Evolutionary conservation across 2,113 vertebrate genomes (phyloP), one percentile per base, ranked within the genome.

Genomic region (Neogobius melanostomus): DNA sequence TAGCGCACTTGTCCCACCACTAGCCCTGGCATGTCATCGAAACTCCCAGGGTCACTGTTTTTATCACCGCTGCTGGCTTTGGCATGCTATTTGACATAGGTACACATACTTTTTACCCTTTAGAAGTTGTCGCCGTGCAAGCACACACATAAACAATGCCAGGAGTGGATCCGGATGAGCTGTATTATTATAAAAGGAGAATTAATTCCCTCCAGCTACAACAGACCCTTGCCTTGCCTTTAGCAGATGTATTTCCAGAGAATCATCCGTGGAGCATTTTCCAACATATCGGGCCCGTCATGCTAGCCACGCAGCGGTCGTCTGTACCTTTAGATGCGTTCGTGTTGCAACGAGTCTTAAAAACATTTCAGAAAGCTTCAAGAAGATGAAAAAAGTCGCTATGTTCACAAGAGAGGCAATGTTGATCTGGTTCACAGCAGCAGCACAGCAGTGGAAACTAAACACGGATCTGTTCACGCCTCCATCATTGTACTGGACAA

Each of bases 171-270:
- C 10, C 8, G 48, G 16, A 46, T 48, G 62, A 47, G 62, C 16
- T 17, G 62, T 64, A 12, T 64, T 64, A 46, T 28, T 61, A 15
- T 44, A 10, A 9, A 11, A 47, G 28, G 60, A 11, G 2, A 44
- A 14, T 54, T n/a, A 49, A 65, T 60, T 21, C 14, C 42, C 8
- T 50, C 7, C 11, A 12, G 45, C 42, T 14, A 16, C 48, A 9
- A 46, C 7, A 9, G 10, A 62, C 14, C 21, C 21, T n/a, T n/a
- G n/a, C 68, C 46, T 8, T 71, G 84, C 68, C 69, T 57, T 52
- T 49, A 71, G 70, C 28, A 9, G 53, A 79, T 76, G 84, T 80
- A 5, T 75, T 72, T 75, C n/a, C 72, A 54, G 72, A 8, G 72
- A 57, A 61, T 28, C 66, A 61, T 28, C 66, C 14, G 52, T 53